These are phyloP conservation scores for Amyelois transitella DNA, from an alignment of 1,140 invertebrate genomes.

Conservation along the genomic window DNA sequence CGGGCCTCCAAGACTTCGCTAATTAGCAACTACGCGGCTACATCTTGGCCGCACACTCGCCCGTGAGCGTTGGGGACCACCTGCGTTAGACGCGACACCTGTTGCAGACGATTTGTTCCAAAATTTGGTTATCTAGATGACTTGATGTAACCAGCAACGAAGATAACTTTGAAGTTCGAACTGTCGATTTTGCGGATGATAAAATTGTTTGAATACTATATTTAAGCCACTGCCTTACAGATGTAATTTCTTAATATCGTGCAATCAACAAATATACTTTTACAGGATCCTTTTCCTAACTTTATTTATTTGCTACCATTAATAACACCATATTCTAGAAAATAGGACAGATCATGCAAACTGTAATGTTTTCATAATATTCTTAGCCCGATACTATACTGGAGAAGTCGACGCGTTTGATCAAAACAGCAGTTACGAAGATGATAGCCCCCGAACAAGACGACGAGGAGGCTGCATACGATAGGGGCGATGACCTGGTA, in stretches of 20 bases:
- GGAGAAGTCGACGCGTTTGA: constrained; percentile 69
- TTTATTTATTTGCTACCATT: too few relatives aligned
- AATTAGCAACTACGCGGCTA: constrained; percentile 7
- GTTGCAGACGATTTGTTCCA: not conserved
- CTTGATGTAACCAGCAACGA: too few relatives aligned
- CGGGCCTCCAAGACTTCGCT: constrained; percentile 20
- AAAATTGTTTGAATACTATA: too few relatives aligned
- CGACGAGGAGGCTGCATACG: constrained; percentile 66
- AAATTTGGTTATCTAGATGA: not conserved
- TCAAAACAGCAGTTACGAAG: constrained; percentile 62
- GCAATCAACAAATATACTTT: too few relatives aligned
- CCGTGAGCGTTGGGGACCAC: not conserved
- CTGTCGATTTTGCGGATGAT: too few relatives aligned
- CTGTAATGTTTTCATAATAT: constrained; percentile 8
- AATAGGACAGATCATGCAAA: not conserved
- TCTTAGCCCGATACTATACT: constrained; percentile 71
- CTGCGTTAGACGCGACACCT: constrained; percentile 4
- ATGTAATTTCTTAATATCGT: too few relatives aligned
- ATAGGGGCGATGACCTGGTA: constrained; percentile 79
- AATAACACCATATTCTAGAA: too few relatives aligned
- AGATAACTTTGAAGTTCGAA: too few relatives aligned
- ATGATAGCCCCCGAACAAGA: constrained; percentile 61
- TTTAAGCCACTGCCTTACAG: too few relatives aligned
- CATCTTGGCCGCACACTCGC: not conserved
- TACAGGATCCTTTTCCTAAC: too few relatives aligned